Evolutionary conservation across 2,888 invertebrate species (phyloP).

Genomic region (Anthophora plumipes): DNA sequence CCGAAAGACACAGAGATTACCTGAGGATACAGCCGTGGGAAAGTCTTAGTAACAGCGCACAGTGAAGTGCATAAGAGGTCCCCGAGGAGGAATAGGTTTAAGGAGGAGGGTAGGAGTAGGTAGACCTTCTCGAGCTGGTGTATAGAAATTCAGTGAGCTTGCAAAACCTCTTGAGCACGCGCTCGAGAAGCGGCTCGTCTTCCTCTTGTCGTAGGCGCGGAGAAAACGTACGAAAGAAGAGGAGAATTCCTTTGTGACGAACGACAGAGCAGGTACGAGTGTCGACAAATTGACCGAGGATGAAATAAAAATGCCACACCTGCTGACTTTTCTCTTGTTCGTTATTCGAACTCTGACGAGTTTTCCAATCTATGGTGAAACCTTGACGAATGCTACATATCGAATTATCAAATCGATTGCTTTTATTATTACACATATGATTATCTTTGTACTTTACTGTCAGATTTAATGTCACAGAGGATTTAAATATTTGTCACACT

Average conservation of each 20-base stretch:
- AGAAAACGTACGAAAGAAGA: constrained; percentile 29
- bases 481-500: too few relatives aligned
- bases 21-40: constrained; percentile 62
- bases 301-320: constrained; percentile 38
- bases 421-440: too few relatives aligned
- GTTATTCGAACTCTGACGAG: background rate
- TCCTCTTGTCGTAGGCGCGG: constrained; percentile 55
- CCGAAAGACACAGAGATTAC: constrained; percentile 58
- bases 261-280: background rate
- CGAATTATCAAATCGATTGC: too few relatives aligned
- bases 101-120: constrained; percentile 47
- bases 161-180: constrained; percentile 77
- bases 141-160: constrained; percentile 77
- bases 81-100: constrained; percentile 67
- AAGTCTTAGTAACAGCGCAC: constrained; percentile 65
- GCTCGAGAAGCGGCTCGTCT: constrained; percentile 70
- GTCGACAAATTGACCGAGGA: constrained; percentile 46
- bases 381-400: too few relatives aligned
- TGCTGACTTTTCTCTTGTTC: constrained; percentile 5
- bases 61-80: constrained; percentile 65
- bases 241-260: constrained; percentile 35
- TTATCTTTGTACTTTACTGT: too few relatives aligned
- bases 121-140: constrained; percentile 53
- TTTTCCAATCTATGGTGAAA: background rate
- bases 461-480: too few relatives aligned